Evolutionary conservation across 2,113 vertebrate genomes (phyloP), one percentile per base, ranked within the genome.

Genomic region (Dermatemys mawii): DNA sequence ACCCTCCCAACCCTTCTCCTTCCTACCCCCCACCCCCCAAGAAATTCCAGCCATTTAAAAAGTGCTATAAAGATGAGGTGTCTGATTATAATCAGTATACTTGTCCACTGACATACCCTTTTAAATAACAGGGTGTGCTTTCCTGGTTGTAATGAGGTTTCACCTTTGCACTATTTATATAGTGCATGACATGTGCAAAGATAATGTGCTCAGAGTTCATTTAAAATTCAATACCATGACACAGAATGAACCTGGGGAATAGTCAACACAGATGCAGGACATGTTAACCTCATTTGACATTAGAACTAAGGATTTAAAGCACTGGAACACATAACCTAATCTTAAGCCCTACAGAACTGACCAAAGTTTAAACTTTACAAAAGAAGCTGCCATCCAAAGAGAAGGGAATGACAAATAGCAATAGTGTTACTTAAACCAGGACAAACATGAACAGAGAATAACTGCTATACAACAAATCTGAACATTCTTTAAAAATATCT

Each of bases 401-500:
- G 87, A 90, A 78, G 78, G 91, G 78, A 46, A 86, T 32, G 88
- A 91, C 51, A 57, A 24, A 85, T 41, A 60, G 80, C 32, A 53
- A 49, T 55, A 54, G 27, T n/a, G 14, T 70, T 38, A 70, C 63
- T 70, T n/a, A 70, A 70, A 38, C n/a, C 35, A 81, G 17, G 26
- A 80, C 83, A 81, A 22, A 73, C 3, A 38, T 17, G 80, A 87
- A 82, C 51, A 50, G 54, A 87, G 89, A 94, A 78, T 12, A 76
- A 19, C 32, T 48, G 35, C 85, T 91, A 95, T 83, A 35, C 84
- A 76, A 76, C 12, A 93, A 95, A 93, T 88, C 49, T 11, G 84
- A 92, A 93, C 96, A 95, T 97, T 96, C 96, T 97, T 96, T 94
- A 93, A 86, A 93, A 89, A 84, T 78, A 96, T 87, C 83, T 84